These are phyloP conservation scores for Anastrepha ludens DNA, from an alignment of 1,140 invertebrate genomes.

Conservation along the genomic window DNA sequence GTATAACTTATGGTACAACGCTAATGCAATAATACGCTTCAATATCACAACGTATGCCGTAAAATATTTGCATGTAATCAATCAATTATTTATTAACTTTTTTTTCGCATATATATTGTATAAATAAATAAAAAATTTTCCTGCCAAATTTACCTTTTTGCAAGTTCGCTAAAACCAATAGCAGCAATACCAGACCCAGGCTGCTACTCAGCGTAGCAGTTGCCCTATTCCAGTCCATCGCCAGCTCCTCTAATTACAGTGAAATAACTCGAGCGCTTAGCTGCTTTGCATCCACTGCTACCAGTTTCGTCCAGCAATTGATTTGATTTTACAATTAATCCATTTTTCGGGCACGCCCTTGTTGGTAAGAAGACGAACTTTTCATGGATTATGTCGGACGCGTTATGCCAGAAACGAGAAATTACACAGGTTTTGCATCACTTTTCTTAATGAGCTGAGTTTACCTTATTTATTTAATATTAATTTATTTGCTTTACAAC, in stretches of 20 bases:
- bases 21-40: conserved; percentile 4
- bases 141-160: conserved; percentile 14
- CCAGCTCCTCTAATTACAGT: neutral
- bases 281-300: neutral
- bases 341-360: conserved; percentile 17
- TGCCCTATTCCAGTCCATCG: neutral
- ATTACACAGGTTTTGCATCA: neutral
- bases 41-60: neutral
- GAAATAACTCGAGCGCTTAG: neutral
- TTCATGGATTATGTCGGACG: neutral
- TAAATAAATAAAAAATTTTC: neutral
- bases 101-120: neutral
- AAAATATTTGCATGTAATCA: neutral
- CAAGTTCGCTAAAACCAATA: neutral
- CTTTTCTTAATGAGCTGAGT: neutral
- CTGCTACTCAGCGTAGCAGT: neutral
- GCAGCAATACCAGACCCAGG: neutral
- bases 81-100: neutral
- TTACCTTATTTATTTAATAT: neutral
- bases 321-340: neutral
- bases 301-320: too few relatives aligned
- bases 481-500: neutral
- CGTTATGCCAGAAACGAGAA: neutral
- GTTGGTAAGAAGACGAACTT: neutral
- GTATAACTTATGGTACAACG: neutral